Percentiles rank a stretch among this genome's conserved stretches.
phyloP scores from a whole-genome alignment of 1,140 invertebrate genomes.

The Drosophila melanica region DNA sequence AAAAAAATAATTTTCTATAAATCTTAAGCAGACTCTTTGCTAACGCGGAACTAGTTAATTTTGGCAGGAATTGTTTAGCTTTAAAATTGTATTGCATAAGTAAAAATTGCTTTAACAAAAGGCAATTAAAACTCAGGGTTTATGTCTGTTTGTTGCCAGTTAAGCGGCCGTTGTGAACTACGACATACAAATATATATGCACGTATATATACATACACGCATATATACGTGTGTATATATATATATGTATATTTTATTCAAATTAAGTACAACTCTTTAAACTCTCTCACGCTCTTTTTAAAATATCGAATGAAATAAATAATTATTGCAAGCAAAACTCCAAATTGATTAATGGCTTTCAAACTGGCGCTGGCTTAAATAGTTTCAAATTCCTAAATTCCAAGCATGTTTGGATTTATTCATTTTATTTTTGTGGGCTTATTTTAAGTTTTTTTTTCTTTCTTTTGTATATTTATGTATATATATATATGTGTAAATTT shows the following conservation, averaged over 20 bases:
- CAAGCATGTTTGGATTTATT: constrained; percentile 9
- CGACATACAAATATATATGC: too few relatives aligned
- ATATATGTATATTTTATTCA: not conserved
- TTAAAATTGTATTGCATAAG: too few relatives aligned
- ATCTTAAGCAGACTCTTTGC: not conserved
- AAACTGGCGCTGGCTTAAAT: constrained; percentile 3
- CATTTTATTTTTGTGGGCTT: constrained; percentile 1
- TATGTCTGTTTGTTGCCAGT: constrained; percentile 1
- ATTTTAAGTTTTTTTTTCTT: not conserved
- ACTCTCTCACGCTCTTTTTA: not conserved
- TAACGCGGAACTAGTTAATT: not conserved
- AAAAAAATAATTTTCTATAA: not conserved
- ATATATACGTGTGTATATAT: too few relatives aligned
- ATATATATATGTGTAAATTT: too few relatives aligned
- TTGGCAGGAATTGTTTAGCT: not conserved
- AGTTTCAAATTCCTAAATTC: too few relatives aligned
- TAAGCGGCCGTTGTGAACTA: constrained; percentile 5
- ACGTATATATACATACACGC: too few relatives aligned
- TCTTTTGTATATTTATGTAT: not conserved
- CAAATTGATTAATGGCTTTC: constrained; percentile 31
- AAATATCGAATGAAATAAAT: constrained; percentile 39
- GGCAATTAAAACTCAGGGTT: constrained; percentile 5
- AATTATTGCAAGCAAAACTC: constrained; percentile 28
- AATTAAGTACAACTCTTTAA: constrained; percentile 4
- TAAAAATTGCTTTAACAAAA: not conserved